These are phyloP conservation scores for Miichthys miiuy DNA, from an alignment of 2,797 vertebrate genomes.

Conservation along the genomic window DNA sequence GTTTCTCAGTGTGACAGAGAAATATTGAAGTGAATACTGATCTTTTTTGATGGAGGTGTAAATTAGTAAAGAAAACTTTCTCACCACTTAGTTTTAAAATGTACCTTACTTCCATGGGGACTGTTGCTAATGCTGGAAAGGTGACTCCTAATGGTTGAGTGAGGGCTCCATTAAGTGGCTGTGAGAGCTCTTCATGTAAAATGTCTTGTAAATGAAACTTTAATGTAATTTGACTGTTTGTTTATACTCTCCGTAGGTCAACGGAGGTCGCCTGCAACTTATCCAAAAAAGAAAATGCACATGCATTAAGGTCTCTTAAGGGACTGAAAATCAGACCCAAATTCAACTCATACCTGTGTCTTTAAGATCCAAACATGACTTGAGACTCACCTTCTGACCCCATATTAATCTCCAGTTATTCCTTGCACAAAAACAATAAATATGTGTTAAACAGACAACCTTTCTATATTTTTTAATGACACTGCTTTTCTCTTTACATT, in stretches of 20 bases:
- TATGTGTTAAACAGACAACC: not conserved
- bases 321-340: not conserved
- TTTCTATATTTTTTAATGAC: too few relatives aligned
- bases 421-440: not conserved
- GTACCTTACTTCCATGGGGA: too few relatives aligned
- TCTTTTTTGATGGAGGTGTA: not conserved
- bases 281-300: not conserved
- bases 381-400: too few relatives aligned
- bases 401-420: not conserved
- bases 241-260: not conserved
- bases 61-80: not conserved
- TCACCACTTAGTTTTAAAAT: not conserved
- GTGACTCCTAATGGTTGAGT: not conserved
- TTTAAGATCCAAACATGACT: not conserved
- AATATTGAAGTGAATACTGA: not conserved
- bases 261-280: not conserved
- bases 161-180: not conserved
- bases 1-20: not conserved
- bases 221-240: too few relatives aligned
- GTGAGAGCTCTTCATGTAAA: too few relatives aligned
- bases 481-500: not conserved
- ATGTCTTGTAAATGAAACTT: not conserved
- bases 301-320: not conserved
- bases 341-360: not conserved
- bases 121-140: not conserved